Evolutionary conservation across 2,797 vertebrate species (phyloP).

Genomic region (Streptopelia turtur): DNA sequence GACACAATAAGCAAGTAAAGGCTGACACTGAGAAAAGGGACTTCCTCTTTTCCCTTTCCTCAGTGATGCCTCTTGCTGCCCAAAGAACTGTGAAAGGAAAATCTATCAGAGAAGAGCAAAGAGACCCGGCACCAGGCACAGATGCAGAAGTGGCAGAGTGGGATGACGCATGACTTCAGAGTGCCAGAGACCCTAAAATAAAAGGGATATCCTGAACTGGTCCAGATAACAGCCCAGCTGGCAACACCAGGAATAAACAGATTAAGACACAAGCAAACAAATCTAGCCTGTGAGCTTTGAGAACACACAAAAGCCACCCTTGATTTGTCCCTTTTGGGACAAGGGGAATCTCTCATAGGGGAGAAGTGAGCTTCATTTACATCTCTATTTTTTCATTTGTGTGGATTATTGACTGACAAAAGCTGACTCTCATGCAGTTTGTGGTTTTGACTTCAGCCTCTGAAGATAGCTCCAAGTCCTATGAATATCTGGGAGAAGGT

Average conservation of each 20-base stretch:
- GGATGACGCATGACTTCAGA: background rate
- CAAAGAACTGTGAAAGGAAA: background rate
- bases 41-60: background rate
- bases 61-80: background rate
- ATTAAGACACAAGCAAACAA: background rate
- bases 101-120: background rate
- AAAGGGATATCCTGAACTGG: background rate
- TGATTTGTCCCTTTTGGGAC: background rate
- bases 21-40: background rate
- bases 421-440: background rate
- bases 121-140: background rate
- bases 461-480: background rate
- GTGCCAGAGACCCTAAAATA: background rate
- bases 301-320: background rate
- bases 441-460: background rate
- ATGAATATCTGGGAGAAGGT: background rate
- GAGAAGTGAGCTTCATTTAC: background rate
- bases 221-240: background rate
- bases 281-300: fast-evolving
- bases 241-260: background rate
- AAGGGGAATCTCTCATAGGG: background rate
- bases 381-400: slow-evolving; percentile 12
- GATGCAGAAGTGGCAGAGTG: background rate
- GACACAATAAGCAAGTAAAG: background rate
- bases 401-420: background rate